Evolutionary conservation across 2,888 invertebrate genomes (phyloP).

Genomic region (Ditula angustiorana): DNA sequence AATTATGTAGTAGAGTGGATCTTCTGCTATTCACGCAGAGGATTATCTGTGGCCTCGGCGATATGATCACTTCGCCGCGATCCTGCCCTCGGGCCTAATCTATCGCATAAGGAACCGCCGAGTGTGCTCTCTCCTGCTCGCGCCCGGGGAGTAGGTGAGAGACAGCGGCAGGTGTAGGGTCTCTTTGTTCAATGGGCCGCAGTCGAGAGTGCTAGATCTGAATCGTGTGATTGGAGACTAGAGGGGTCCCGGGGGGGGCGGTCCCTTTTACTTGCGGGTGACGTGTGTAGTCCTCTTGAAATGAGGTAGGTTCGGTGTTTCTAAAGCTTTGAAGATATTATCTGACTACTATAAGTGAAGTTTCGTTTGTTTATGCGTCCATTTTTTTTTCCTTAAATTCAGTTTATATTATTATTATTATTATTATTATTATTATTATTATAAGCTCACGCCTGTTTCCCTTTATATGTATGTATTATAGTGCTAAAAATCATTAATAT

Average conservation of each 20-base stretch:
- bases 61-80: constrained; percentile 27
- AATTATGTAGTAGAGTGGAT: neutral
- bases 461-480: too few relatives aligned
- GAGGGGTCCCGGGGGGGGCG: neutral
- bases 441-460: too few relatives aligned
- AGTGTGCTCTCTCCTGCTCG: neutral
- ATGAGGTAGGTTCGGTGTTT: constrained; percentile 1
- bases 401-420: too few relatives aligned
- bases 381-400: too few relatives aligned
- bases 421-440: too few relatives aligned
- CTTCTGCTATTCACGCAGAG: constrained; percentile 10
- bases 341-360: neutral
- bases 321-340: neutral
- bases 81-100: constrained; percentile 20
- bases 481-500: too few relatives aligned
- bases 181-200: constrained; percentile 21
- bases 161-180: neutral
- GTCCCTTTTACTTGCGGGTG: constrained; percentile 20
- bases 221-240: constrained; percentile 10
- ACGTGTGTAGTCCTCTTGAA: constrained; percentile 27
- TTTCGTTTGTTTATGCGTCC: neutral
- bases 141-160: neutral
- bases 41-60: neutral
- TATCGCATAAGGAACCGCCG: constrained; percentile 7
- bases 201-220: constrained; percentile 20